Evolutionary conservation across 2,888 invertebrate species (phyloP).

Genomic region (Morpho achilles): DNA sequence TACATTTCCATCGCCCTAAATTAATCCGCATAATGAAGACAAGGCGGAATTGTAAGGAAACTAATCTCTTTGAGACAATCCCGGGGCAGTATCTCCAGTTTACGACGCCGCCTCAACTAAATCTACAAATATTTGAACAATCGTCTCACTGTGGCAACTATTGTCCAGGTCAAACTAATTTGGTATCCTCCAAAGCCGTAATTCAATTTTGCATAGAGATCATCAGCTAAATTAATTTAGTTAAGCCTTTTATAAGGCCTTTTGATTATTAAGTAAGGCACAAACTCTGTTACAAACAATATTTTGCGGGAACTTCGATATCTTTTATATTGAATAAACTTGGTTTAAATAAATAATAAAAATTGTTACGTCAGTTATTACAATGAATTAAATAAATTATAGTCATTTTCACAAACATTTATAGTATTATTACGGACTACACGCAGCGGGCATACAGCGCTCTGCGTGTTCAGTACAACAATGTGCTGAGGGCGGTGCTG

Average conservation of each 20-base stretch:
- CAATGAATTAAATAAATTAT: too few relatives aligned
- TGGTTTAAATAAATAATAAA: too few relatives aligned
- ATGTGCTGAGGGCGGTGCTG: too few relatives aligned
- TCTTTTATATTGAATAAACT: too few relatives aligned
- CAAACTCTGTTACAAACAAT: conserved; percentile 5
- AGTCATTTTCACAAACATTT: too few relatives aligned
- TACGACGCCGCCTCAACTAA: conserved; percentile 59
- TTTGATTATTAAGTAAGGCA: conserved; percentile 34
- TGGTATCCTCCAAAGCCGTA: conserved; percentile 53
- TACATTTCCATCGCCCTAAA: conserved; percentile 15
- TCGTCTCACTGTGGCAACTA: conserved; percentile 48
- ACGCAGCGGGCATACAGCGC: too few relatives aligned
- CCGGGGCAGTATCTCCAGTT: conserved; percentile 68
- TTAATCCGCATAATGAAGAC: conserved; percentile 42
- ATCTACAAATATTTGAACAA: conserved; percentile 72
- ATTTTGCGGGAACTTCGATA: too few relatives aligned
- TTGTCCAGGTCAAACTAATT: conserved; percentile 76
- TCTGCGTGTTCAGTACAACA: too few relatives aligned
- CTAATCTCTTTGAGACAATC: conserved; percentile 74
- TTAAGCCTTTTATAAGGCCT: conserved; percentile 47
- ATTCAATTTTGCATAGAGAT: conserved; percentile 66
- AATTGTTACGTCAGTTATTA: too few relatives aligned
- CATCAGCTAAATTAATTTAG: conserved; percentile 52
- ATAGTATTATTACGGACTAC: too few relatives aligned
- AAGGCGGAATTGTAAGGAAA: conserved; percentile 53